A percentile compares a stretch with the other conserved stretches of the same genome.
phyloP scores from a whole-genome alignment of 2,888 invertebrate species.

The Azorinus chamasolen region DNA sequence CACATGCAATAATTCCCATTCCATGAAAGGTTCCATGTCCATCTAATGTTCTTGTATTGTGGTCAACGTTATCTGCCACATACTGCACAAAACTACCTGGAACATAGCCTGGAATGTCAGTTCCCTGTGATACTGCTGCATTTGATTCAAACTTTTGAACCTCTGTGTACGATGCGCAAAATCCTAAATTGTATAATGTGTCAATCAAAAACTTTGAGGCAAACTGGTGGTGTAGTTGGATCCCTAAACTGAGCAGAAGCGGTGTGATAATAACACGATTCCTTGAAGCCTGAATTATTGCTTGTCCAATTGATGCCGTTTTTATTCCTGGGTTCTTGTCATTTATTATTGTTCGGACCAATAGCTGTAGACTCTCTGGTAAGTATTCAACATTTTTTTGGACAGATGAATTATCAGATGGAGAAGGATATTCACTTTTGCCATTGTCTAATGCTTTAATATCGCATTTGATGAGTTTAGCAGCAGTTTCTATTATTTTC shows the following conservation, averaged over 20 bases:
- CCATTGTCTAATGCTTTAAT: conserved; percentile 6
- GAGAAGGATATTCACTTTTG: conserved; percentile 26
- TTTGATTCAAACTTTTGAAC: too few species aligned
- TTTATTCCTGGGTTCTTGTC: conserved; percentile 43
- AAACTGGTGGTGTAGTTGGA: too few species aligned
- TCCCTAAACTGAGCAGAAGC: conserved; percentile 64
- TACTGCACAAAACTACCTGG: conserved; percentile 25
- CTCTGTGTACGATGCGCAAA: conserved; percentile 57
- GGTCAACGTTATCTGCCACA: conserved; percentile 41
- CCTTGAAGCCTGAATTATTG: conserved; percentile 67
- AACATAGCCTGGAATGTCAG: conserved; percentile 10
- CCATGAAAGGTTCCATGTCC: conserved; percentile 38
- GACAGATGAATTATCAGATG: conserved; percentile 19
- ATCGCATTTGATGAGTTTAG: too few species aligned
- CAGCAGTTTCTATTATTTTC: too few species aligned
- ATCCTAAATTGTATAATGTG: conserved; percentile 64
- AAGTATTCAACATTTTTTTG: conserved; percentile 13
- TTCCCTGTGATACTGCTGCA: too few species aligned
- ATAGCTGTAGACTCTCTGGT: conserved; percentile 21
- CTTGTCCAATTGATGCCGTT: conserved; percentile 64
- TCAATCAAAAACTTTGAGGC: conserved; percentile 69
- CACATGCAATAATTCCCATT: conserved; percentile 21
- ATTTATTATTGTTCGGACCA: conserved; percentile 41
- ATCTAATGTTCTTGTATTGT: conserved; percentile 25
- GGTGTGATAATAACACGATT: conserved; percentile 64